A percentile compares a stretch with the other conserved stretches of the same genome.
Evolutionary conservation across 2,113 vertebrate genomes (phyloP).

Genomic region (Scomber scombrus): DNA sequence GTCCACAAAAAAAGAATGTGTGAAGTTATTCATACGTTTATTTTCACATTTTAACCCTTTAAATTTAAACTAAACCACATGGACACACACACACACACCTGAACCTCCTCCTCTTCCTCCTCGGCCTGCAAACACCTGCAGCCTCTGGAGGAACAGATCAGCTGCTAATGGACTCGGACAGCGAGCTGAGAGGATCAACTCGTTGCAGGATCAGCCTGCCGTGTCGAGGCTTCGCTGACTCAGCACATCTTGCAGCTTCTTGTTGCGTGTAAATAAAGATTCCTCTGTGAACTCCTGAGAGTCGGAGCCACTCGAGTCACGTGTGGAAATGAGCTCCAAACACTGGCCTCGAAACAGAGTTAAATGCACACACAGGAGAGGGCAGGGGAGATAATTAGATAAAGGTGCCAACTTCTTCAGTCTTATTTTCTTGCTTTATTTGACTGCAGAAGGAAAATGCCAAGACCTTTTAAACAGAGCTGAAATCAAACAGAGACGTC

Average conservation of each 20-base stretch:
- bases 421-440: neutral
- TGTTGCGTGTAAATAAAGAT: constrained; percentile 60
- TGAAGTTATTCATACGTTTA: too few species aligned
- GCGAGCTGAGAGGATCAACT: constrained; percentile 27
- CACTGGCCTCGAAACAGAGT: neutral
- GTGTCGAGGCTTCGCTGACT: constrained; percentile 16
- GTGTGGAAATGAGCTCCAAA: constrained; percentile 25
- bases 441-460: neutral
- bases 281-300: constrained; percentile 31
- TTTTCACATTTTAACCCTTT: too few species aligned
- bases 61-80: too few species aligned
- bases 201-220: constrained; percentile 40
- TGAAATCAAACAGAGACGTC: constrained; percentile 44
- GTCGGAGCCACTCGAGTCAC: constrained; percentile 3
- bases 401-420: neutral
- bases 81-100: neutral
- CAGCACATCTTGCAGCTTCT: constrained; percentile 48
- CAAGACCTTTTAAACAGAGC: constrained; percentile 26
- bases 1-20: too few species aligned
- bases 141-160: constrained; percentile 32
- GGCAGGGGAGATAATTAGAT: neutral
- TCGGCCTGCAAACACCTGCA: neutral
- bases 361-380: neutral
- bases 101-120: neutral
- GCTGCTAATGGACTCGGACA: constrained; percentile 32